phyloP scores from a whole-genome alignment of 2,797 vertebrate species.

The Loris lydekkerianus region DNA sequence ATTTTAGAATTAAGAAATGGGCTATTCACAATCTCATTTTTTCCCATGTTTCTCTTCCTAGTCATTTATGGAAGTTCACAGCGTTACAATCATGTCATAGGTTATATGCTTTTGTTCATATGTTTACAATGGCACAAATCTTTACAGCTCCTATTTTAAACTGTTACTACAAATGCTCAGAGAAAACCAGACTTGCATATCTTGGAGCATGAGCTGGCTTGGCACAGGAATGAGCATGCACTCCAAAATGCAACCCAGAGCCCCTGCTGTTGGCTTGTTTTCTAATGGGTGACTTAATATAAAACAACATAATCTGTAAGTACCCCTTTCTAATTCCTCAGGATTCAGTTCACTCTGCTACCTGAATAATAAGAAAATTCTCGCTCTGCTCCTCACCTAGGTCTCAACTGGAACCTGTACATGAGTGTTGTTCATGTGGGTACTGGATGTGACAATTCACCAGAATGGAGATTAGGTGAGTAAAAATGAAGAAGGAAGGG shows the following conservation, averaged over 20 bases:
- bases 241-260: not conserved
- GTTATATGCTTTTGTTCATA: not conserved
- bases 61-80: not conserved
- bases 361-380: not conserved
- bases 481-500: not conserved
- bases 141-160: not conserved
- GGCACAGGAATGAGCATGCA: not conserved
- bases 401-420: not conserved
- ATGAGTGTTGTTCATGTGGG: not conserved
- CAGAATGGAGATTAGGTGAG: not conserved
- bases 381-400: not conserved
- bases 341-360: not conserved
- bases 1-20: constrained; percentile 40
- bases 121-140: not conserved
- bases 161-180: not conserved
- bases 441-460: not conserved
- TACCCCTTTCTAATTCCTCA: not conserved
- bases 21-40: not conserved
- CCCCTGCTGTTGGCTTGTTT: not conserved
- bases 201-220: not conserved
- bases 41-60: not conserved
- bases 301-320: not conserved
- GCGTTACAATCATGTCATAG: not conserved
- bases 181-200: not conserved
- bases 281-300: not conserved